Evolutionary conservation across 2,113 vertebrate genomes (phyloP).

Genomic region (Cairina moschata): DNA sequence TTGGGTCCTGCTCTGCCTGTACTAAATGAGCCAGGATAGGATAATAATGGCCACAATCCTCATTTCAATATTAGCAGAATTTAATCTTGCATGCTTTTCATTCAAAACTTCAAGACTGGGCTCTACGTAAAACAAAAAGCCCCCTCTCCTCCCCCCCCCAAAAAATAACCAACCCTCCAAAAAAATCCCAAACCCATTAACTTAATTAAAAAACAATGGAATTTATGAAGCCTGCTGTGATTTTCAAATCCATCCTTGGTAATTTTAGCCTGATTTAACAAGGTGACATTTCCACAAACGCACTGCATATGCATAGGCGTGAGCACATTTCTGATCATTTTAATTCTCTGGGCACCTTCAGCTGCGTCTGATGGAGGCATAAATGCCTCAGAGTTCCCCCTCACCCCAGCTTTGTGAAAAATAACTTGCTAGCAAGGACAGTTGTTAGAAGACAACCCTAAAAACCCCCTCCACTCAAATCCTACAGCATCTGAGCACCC

Average conservation of each 20-base stretch:
- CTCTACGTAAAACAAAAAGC: background rate
- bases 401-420: background rate
- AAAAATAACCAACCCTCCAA: background rate
- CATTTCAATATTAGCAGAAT: background rate
- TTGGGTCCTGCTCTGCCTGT: background rate
- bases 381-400: background rate
- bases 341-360: background rate
- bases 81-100: background rate
- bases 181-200: background rate
- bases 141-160: too few relatives aligned
- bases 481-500: background rate
- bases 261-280: background rate
- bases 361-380: background rate
- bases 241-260: background rate
- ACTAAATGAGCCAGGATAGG: background rate
- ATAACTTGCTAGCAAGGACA: background rate
- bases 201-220: background rate
- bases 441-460: background rate
- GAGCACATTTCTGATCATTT: fast-evolving
- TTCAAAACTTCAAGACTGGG: background rate
- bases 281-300: background rate
- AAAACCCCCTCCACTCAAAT: fast-evolving
- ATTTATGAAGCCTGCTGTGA: background rate
- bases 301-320: background rate
- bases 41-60: background rate